These are phyloP conservation scores for Antheraea yamamai DNA, from an alignment of 2,888 invertebrate genomes.

Conservation along the genomic window DNA sequence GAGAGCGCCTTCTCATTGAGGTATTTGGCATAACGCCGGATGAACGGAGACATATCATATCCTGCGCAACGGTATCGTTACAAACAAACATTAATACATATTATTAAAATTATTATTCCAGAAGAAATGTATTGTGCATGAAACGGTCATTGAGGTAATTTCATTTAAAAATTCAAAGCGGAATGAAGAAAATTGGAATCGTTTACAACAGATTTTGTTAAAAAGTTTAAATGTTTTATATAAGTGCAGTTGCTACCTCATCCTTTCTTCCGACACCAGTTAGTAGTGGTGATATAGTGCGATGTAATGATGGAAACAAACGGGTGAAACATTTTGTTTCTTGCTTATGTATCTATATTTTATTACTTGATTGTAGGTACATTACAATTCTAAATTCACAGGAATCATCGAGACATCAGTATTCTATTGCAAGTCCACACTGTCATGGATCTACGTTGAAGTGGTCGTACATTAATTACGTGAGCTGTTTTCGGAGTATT, in stretches of 20 bases:
- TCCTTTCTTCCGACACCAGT: not conserved
- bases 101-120: not conserved
- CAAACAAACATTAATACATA: slow-evolving; percentile 9
- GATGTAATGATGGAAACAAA: too few species aligned
- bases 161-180: not conserved
- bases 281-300: not conserved
- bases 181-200: not conserved
- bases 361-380: too few species aligned
- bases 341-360: too few species aligned
- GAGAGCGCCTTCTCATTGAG: slow-evolving; percentile 99
- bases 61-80: slow-evolving; percentile 80
- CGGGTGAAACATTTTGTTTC: too few species aligned
- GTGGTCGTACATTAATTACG: too few species aligned
- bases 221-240: not conserved
- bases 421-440: too few species aligned
- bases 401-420: too few species aligned
- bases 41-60: slow-evolving; percentile 99
- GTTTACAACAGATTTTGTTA: not conserved
- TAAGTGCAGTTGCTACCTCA: not conserved
- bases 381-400: too few species aligned
- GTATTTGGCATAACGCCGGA: slow-evolving; percentile 99
- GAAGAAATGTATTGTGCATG: not conserved
- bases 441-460: too few species aligned
- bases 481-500: too few species aligned
- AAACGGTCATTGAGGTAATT: not conserved